Base-by-base conservation (phyloP, 2,797 vertebrate species). In the Pangasius sanitwongsei region DNA sequence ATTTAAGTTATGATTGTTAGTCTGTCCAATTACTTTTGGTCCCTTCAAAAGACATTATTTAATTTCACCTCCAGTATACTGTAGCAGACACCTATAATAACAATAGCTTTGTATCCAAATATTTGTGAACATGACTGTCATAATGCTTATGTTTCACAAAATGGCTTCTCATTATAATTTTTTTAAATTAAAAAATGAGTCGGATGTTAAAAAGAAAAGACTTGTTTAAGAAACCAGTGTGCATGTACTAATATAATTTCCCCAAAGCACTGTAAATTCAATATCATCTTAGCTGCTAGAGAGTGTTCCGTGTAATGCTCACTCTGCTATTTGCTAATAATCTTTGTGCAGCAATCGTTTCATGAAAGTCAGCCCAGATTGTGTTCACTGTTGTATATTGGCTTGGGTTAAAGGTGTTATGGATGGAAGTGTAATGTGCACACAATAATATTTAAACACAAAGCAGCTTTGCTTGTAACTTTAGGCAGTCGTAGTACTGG, bases 371-470 rank as follows among this genome's bases (percentile, higher is more conserved):
- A 41, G 20, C 12, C 70, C 70, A 74, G 37, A 50, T 15, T n/a
- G 37, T 74, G 11, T 78, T 80, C 8, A 53, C 15, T 15, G 6
- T n/a, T 53, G 2, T 34, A 2, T 59, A 53, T 16, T 34, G 55
- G 61, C 83, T 69, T 31, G 63, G 59, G 61, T 31, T 84, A 20
- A 67, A 18, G 63, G n/a, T 1, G 7, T 86, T 37, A 37, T 75
- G 34, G 23, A 75, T 86, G n/a, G 50, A 80, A 31, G 77, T 80
- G 77, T n/a, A 81, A 55, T 5, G 8, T 34, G 20, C 12, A 2
- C 37, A 63, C 57, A 61, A 44, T 63, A 83, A 63, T 83, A 78
- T 78, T 78, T 53, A 82, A 82, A 81, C 41, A 50, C 55, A 25
- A 25, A 63, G 41, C 74, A 37, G 31, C n/a, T 69, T 34, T 57